phyloP scores from a whole-genome alignment of 2,113 vertebrate genomes.

The Callopanchax toddi region DNA sequence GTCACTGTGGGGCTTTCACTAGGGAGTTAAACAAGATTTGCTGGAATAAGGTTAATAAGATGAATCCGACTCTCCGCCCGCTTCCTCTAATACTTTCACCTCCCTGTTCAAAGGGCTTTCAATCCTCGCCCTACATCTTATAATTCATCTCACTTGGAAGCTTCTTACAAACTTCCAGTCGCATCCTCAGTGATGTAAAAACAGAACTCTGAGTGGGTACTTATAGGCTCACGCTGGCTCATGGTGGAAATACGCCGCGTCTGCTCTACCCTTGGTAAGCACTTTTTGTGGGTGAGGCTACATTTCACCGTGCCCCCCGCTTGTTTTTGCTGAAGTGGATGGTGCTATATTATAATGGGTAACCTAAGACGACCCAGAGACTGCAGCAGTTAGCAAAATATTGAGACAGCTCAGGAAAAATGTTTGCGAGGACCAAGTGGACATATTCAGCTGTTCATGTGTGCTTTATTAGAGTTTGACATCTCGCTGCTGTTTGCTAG shows the following conservation, averaged over 20 bases:
- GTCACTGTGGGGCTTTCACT: constrained; percentile 20
- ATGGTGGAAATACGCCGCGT: constrained; percentile 49
- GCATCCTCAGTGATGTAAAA: constrained; percentile 19
- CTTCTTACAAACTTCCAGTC: constrained; percentile 21
- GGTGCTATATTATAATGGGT: constrained; percentile 59
- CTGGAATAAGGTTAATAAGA: constrained; percentile 40
- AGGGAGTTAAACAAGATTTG: neutral
- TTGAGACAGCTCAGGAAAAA: constrained; percentile 35
- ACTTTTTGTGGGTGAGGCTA: constrained; percentile 57
- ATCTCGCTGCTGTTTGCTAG: constrained; percentile 3
- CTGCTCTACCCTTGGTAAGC: constrained; percentile 64
- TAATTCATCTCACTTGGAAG: constrained; percentile 21
- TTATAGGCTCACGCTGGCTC: neutral
- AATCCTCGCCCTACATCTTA: constrained; percentile 12
- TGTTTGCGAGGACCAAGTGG: constrained; percentile 15
- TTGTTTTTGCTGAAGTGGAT: constrained; percentile 70
- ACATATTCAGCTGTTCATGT: constrained; percentile 5
- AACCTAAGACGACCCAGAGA: constrained; percentile 71
- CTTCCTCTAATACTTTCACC: constrained; percentile 13
- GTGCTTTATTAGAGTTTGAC: constrained; percentile 29
- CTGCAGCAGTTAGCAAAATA: constrained; percentile 66
- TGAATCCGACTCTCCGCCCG: too few relatives aligned
- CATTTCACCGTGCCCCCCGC: constrained; percentile 59
- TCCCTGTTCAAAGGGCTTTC: neutral
- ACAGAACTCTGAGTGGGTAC: neutral